phyloP scores from a whole-genome alignment of 2,888 invertebrate species.

The Aplocera efformata region DNA sequence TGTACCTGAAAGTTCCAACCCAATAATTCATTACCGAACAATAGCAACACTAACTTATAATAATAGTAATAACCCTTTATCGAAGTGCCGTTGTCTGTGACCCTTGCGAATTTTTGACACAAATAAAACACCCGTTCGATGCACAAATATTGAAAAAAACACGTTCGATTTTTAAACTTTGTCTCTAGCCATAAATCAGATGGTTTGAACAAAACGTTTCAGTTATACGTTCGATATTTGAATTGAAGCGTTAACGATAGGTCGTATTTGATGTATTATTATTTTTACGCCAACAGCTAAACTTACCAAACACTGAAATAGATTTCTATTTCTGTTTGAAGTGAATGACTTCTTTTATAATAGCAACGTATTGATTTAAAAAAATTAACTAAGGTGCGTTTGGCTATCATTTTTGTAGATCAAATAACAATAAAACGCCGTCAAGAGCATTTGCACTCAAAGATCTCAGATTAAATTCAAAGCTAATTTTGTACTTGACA shows the following conservation, averaged over 20 bases:
- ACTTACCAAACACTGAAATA: too few relatives aligned
- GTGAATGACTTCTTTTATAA: too few relatives aligned
- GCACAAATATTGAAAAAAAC: conserved; percentile 76
- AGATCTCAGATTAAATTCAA: conserved; percentile 61
- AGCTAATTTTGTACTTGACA: conserved; percentile 61
- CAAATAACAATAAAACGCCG: conserved; percentile 29
- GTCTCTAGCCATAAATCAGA: conserved; percentile 75
- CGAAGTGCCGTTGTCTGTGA: conserved; percentile 58
- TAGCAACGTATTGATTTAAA: too few relatives aligned
- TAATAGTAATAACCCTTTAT: conserved; percentile 78
- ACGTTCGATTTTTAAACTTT: conserved; percentile 61
- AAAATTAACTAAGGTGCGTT: not conserved
- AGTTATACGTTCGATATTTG: conserved; percentile 61
- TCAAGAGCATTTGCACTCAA: conserved; percentile 33
- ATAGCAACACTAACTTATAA: conserved; percentile 69
- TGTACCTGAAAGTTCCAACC: conserved; percentile 79
- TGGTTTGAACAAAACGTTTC: conserved; percentile 63
- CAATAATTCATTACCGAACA: conserved; percentile 79
- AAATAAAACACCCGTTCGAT: conserved; percentile 77
- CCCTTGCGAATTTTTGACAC: conserved; percentile 75
- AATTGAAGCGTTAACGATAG: conserved; percentile 65
- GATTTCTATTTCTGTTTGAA: too few relatives aligned
- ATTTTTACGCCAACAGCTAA: not conserved
- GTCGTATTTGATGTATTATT: conserved; percentile 21
- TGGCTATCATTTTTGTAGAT: conserved; percentile 8